Base-by-base conservation (phyloP, 2,797 vertebrate species). In the Taenioides sp. region DNA sequence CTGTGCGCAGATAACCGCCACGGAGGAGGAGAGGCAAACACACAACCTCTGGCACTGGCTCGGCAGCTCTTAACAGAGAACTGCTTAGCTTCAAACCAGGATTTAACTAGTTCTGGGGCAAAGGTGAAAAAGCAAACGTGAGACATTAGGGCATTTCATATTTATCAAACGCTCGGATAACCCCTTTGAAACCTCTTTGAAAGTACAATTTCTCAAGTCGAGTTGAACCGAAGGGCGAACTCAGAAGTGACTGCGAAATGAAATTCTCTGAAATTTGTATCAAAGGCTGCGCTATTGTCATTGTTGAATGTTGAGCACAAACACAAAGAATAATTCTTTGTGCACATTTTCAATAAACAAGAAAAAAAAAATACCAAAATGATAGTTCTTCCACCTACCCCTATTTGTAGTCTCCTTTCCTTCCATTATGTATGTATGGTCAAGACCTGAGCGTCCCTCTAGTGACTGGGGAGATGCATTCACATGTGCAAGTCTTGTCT, bases 1-100 rank as follows among this genome's bases (percentile, higher is more conserved):
- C 82, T 76, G 78, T 70, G 47, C 74, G 65, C 58, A 82, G 83
- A 89, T 88, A 90, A 87, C 86, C 84, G 80, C 82, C 80, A 71
- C 82, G 83, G 82, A 83, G 81, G 81, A 80, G 81, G 82, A 86
- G 84, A 82, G 66, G 76, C 75, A 68, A 72, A 79, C 69, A 34
- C 74, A 73, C 72, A 47, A 77, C 65, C 74, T 76, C 66, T 55
- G 64, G 67, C 77, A 75, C 77, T 73, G 65, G 76, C 83, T 25
- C 20, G 20, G 61, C 61, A n/a, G 61, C 61, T 80, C 78, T 79
- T 75, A n/a, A 62, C 79, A 40, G 66, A 78, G 80, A 84, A 80
- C 78, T 72, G 69, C 28, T 22, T 65, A 67, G 65, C 65, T 75
- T 79, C 76, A 52, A 66, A 78, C 84, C 43, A 20, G 72, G 65